Base-by-base conservation (phyloP, 2,113 vertebrate genomes). In the Pholis gunnellus region DNA sequence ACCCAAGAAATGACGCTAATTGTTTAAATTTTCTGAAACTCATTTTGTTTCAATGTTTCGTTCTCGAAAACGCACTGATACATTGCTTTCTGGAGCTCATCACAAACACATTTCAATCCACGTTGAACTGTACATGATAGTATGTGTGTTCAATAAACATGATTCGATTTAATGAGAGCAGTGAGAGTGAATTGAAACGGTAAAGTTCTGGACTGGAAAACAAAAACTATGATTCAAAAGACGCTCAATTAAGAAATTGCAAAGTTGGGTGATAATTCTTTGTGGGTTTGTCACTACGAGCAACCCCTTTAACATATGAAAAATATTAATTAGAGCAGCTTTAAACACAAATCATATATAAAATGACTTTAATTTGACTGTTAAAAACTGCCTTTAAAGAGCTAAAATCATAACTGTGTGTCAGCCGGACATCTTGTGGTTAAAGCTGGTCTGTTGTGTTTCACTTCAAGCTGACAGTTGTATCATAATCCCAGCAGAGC, bases 401-500 rank as follows among this genome's bases (percentile, higher is more conserved):
- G 1, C 6, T 3, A 20, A 40, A 65, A 22, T 42, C 57, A 44
- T 6, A 6, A 40, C 13, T 63, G 42, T 9, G 20, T 60, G 13
- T 60, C 36, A n/a, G 42, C 34, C 1, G 0, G 63, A 59, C 40
- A n/a, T 75, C 29, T 25, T 8, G 0, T 25, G n/a, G 10, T 42
- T 29, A 15, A 44, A 27, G 9, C 44, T n/a, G 9, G 15, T 66
- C 31, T 63, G 31, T 72, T 69, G 61, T 78, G 42, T 75, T 68
- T 66, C 22, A 50, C 42, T 17, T 56, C 17, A 48, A 46, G 61
- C 27, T 36, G 61, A 48, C 40, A 63, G 54, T 36, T 11, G 22
- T 10, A 22, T 73, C 34, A 54, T 50, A 29, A 75, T 78, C 44
- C 10, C 57, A 61, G 59, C 29, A 52, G 13, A 22, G 34, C 15